Percentiles rank a stretch among this genome's conserved stretches.
Evolutionary conservation across 2,888 invertebrate species (phyloP).

Genomic region (Orthonychiurus folsomi): DNA sequence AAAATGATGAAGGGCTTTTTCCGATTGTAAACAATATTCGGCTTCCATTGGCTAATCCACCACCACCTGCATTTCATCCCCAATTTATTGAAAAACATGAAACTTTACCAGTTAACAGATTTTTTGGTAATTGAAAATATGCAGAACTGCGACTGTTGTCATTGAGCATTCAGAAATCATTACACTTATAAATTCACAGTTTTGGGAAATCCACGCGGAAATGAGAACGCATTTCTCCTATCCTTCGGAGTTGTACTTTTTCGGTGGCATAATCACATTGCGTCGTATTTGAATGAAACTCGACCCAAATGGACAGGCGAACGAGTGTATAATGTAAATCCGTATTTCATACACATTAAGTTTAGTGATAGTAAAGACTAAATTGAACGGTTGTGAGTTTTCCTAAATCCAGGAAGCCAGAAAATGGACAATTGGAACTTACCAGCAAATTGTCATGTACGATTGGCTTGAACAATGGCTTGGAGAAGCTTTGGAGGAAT

Average conservation of each 20-base stretch:
- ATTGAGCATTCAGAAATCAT: constrained; percentile 19
- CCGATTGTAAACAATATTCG: constrained; percentile 49
- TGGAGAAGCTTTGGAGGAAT: constrained; percentile 41
- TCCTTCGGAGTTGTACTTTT: constrained; percentile 52
- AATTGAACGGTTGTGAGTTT: constrained; percentile 3
- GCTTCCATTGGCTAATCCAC: constrained; percentile 53
- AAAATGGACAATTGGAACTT: constrained; percentile 52
- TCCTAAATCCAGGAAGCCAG: constrained; percentile 46
- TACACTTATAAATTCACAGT: constrained; percentile 42
- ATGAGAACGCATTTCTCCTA: constrained; percentile 51
- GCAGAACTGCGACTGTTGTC: constrained; percentile 28
- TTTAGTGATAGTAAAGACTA: no score
- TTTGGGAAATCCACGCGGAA: constrained; percentile 50
- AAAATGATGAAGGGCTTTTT: constrained; percentile 45
- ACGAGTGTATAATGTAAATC: constrained; percentile 46
- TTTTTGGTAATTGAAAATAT: constrained; percentile 51
- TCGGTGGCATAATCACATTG: constrained; percentile 51
- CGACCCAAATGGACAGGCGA: constrained; percentile 47
- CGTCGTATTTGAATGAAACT: constrained; percentile 43
- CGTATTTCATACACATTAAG: constrained; percentile 1
- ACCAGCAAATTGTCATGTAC: constrained; percentile 49
- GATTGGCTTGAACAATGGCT: constrained; percentile 50
- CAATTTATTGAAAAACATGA: constrained; percentile 44
- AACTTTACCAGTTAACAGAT: constrained; percentile 48
- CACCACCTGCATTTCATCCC: constrained; percentile 49